A percentile compares a stretch with the other conserved stretches of the same genome.
Conservation (phyloP, 2,797 vertebrate genomes). For the Anguilla pacifica region DNA sequence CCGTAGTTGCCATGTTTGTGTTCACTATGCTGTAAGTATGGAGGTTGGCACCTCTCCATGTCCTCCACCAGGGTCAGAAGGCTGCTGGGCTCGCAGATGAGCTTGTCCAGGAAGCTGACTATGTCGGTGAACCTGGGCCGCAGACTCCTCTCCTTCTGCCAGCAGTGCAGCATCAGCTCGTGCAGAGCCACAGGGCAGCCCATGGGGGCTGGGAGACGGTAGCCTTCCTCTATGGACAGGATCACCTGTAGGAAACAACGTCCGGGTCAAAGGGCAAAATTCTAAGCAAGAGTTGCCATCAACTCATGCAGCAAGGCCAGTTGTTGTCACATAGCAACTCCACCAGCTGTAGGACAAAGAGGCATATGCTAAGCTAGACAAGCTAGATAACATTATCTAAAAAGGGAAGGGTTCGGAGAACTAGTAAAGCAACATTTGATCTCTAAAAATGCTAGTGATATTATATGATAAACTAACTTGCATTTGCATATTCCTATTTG, state of each 20-base stretch:
- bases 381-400: background rate
- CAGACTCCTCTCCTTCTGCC: slow-evolving; percentile 93
- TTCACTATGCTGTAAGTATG: too few species aligned
- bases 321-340: background rate
- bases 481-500: too few species aligned
- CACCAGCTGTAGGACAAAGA: background rate
- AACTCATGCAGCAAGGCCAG: background rate
- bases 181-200: slow-evolving; percentile 93
- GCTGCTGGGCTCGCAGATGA: slow-evolving; percentile 92
- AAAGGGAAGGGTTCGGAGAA: background rate
- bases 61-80: slow-evolving; percentile 87
- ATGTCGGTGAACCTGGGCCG: slow-evolving; percentile 89
- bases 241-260: slow-evolving; percentile 79
- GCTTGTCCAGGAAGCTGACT: slow-evolving; percentile 91
- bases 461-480: too few species aligned
- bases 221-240: slow-evolving; percentile 97
- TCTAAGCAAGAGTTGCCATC: background rate
- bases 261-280: background rate
- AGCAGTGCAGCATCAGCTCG: slow-evolving; percentile 97
- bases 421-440: background rate
- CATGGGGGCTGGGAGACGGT: slow-evolving; percentile 94
- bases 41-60: slow-evolving; percentile 60
- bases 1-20: too few species aligned
- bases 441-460: background rate
- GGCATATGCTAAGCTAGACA: background rate